A percentile compares a stretch with the other conserved stretches of the same genome.
phyloP scores from a whole-genome alignment of 2,888 invertebrate genomes.

The Megamerina dolium region DNA sequence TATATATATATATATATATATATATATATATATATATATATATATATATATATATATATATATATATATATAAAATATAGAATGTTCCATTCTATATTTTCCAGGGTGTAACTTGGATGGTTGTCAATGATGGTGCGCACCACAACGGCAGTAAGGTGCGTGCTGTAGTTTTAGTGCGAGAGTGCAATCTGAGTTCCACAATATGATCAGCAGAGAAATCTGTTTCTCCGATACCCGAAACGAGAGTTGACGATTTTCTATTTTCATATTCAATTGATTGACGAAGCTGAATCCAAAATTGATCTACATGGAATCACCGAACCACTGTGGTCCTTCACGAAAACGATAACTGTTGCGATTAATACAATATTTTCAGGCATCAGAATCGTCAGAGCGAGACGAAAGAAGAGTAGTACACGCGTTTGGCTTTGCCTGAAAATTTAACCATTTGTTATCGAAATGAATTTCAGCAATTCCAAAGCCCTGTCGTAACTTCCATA shows the following conservation, averaged over 20 bases:
- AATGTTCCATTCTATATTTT: slow-evolving; percentile 14
- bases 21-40: too few species aligned
- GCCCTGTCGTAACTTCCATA: slow-evolving; percentile 10
- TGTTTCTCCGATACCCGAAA: slow-evolving; percentile 4
- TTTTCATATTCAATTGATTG: too few species aligned
- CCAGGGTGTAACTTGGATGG: slow-evolving; percentile 11
- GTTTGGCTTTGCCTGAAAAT: not conserved
- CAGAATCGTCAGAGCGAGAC: too few species aligned
- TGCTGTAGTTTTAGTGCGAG: not conserved
- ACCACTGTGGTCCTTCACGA: slow-evolving; percentile 1
- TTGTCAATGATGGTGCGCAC: too few species aligned
- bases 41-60: too few species aligned
- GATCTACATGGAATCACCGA: slow-evolving; percentile 5
- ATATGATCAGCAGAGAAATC: not conserved
- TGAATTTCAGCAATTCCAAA: slow-evolving; percentile 12
- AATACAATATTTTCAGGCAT: slow-evolving; percentile 1
- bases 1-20: too few species aligned
- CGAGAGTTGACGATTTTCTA: not conserved
- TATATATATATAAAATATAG: slow-evolving; percentile 3
- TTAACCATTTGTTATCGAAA: not conserved
- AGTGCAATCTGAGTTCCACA: slow-evolving; percentile 3
- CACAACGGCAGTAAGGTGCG: slow-evolving; percentile 5
- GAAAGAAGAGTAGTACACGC: too few species aligned
- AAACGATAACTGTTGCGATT: slow-evolving; percentile 6
- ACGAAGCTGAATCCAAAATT: slow-evolving; percentile 3